Base-by-base conservation (phyloP, 2,113 vertebrate species). In the Pandion haliaetus region DNA sequence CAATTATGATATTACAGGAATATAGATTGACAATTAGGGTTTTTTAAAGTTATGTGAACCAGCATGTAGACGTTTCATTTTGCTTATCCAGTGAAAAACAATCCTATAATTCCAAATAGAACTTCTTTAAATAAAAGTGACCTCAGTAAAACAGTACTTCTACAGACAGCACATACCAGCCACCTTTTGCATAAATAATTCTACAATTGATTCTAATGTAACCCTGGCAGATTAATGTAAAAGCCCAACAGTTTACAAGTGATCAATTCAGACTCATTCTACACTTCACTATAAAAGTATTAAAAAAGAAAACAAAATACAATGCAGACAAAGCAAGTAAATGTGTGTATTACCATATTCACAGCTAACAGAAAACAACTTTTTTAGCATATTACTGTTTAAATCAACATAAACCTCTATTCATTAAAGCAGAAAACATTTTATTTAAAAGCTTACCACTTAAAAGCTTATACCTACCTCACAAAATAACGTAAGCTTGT, bases 401-500 rank as follows among this genome's bases (percentile, higher is more conserved):
- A 79, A 57, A 61, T 62, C 31, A 72, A 71, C 16, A 65, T 11
- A 83, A 70, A n/a, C 17, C 3, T 59, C 32, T 23, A 66, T 24
- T 63, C 69, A 42, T 17, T n/a, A 58, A 11, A 86, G 28, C 7
- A 82, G 24, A 32, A 83, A 67, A 21, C 7, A 70, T 36, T 76
- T 66, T 26, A 19, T 21, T 77, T 59, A 24, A 26, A 69, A 58
- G 14, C 29, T 85, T 50, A 76, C 49, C 44, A 82, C 26, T 84
- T 78, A 74, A 93, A 90, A 95, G 93, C 72, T 61, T 38, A 65
- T 59, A 98, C 98, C 77, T 97, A 99, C 99, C 99, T 99, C 99
- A 98, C 99, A 99, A 97, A 99, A 99, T 89, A 99, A 98, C 0
- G 99, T 99, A 95, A 99, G 99, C 95, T 99, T 99, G 98, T 99